phyloP scores from a whole-genome alignment of 2,113 vertebrate species.

The Serilophus lunatus region DNA sequence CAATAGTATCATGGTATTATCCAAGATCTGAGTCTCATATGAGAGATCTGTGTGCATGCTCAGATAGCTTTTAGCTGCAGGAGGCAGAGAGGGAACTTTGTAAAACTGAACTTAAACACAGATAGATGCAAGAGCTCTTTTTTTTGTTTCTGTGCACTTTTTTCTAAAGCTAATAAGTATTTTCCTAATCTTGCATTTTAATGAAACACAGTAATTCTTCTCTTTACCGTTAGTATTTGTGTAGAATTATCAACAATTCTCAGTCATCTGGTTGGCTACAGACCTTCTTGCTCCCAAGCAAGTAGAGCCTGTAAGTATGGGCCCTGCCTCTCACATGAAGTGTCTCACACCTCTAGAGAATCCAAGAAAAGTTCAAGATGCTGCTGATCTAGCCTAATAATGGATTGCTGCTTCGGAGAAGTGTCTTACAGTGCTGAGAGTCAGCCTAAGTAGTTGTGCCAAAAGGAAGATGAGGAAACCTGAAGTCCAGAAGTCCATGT shows the following conservation, averaged over 20 bases:
- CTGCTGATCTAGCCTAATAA: neutral
- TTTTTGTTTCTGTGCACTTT: neutral
- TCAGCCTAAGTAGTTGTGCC: neutral
- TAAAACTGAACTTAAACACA: neutral
- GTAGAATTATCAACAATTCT: neutral
- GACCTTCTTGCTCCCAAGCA: neutral
- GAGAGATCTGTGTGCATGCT: neutral
- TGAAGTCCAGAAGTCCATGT: neutral
- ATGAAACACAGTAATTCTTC: neutral
- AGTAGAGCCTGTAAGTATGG: neutral
- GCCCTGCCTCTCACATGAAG: neutral
- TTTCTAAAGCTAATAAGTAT: neutral
- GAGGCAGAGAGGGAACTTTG: neutral
- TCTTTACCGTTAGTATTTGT: neutral
- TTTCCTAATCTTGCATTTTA: neutral
- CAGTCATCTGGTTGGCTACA: neutral
- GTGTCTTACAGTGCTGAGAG: neutral
- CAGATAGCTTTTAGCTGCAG: neutral
- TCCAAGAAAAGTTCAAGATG: neutral
- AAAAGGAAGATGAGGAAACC: neutral
- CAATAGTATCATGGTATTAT: neutral
- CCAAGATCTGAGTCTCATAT: neutral
- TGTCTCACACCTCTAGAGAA: fast-evolving
- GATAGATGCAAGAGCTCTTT: neutral
- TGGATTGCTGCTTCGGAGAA: neutral